These are phyloP conservation scores for Panagrolaimus sp. DNA, from an alignment of 1,140 invertebrate species.

Conservation along the genomic window DNA sequence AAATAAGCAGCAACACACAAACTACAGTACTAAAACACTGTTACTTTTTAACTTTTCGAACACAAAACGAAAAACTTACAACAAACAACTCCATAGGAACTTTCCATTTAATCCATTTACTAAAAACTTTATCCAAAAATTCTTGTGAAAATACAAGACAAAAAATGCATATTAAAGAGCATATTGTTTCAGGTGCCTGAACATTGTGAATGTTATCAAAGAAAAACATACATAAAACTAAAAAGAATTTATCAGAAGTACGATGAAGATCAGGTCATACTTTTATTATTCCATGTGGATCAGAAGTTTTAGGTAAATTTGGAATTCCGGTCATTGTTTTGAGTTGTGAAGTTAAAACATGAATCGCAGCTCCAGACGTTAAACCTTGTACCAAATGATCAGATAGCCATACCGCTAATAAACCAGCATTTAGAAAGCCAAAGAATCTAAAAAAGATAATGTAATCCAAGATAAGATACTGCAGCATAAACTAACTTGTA, in stretches of 20 bases:
- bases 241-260: neutral
- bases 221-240: slow-evolving; percentile 60
- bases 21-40: slow-evolving; percentile 59
- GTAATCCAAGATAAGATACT: no score
- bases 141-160: slow-evolving; percentile 58
- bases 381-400: slow-evolving; percentile 61
- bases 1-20: slow-evolving; percentile 57
- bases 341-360: slow-evolving; percentile 62
- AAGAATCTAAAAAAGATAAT: slow-evolving; percentile 57
- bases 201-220: slow-evolving; percentile 56
- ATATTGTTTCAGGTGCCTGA: slow-evolving; percentile 57
- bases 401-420: slow-evolving; percentile 61
- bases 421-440: slow-evolving; percentile 59
- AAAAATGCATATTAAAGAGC: slow-evolving; percentile 54
- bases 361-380: slow-evolving; percentile 61
- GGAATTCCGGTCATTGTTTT: slow-evolving; percentile 60
- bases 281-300: slow-evolving; percentile 29
- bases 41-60: no score
- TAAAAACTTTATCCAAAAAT: slow-evolving; percentile 59
- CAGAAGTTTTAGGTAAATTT: slow-evolving; percentile 37
- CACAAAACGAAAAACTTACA: slow-evolving; percentile 42
- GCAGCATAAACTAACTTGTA: slow-evolving; percentile 23
- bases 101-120: slow-evolving; percentile 59
- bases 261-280: slow-evolving; percentile 19
- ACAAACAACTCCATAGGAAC: slow-evolving; percentile 61